Evolutionary conservation across 2,888 invertebrate genomes (phyloP), one percentile per base, ranked within the genome.

Genomic region (Clepsis dumicolana): DNA sequence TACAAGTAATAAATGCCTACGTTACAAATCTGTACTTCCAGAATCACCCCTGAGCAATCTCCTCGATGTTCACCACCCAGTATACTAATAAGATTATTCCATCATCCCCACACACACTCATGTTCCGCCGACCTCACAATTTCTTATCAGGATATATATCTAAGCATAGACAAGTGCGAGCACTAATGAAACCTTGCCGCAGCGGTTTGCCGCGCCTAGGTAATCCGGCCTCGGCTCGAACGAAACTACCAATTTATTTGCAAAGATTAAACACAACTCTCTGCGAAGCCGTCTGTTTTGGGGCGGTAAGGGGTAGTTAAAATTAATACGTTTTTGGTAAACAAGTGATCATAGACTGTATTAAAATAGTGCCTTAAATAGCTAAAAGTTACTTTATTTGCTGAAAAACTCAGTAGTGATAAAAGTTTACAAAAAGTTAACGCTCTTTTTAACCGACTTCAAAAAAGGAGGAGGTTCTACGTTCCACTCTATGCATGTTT

Each of bases 221-320:
- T 64, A 68, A 68, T 68, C 68, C 57, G 29, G 67, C 24, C 48
- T 48, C 21, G 57, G 29, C 52, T 53, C 59, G 63, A 67, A 64
- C 44, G 59, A 68, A 68, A 68, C 68, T 64, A 59, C 63, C 63
- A 64, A 68, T 68, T 64, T 68, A 64, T 64, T 64, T 44, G 56
- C 68, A 63, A 52, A 64, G 52, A 57, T 63, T 62, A 57, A 56
- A 67, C 27, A 38, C 24, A 60, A 48, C 63, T 59, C 52, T 52
- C 52, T 32, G 60, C 53, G 24, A 7, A 52, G 32, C 38, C 24
- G 67, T 14, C n/a, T 63, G 38, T 63, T 68, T 68, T 52, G 59
- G 63, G n/a, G n/a, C n/a, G n/a, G n/a, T n/a, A n/a, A n/a, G n/a
- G n/a, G n/a, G n/a, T n/a, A n/a, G n/a, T n/a, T n/a, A n/a, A n/a